Base-by-base conservation (phyloP, 2,888 invertebrate species). In the Capitulum mitella region DNA sequence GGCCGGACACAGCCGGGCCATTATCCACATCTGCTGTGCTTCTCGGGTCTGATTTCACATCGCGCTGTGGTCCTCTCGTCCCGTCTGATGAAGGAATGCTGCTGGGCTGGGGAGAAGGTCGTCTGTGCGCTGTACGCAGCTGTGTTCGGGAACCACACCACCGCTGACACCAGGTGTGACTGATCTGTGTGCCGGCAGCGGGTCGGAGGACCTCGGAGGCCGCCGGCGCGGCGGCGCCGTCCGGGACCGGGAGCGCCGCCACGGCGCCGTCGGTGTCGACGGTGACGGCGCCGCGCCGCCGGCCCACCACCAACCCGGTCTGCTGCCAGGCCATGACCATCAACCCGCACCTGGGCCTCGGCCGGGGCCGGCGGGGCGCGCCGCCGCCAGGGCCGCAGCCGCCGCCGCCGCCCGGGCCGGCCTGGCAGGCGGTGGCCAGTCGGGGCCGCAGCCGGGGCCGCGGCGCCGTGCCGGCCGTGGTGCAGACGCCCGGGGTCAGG, bases 301-400 rank as follows among this genome's bases (percentile, higher is more conserved):
- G 70, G 37, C 70, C 70, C 26, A 40, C 26, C 40, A 70, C 37
- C 40, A 70, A 70, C 40, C 70, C 70, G 8, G 0, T 70, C 70
- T 70, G 70, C 70, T 70, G 70, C 70, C 19, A 37, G 37, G 26
- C 19, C 37, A 70, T 40, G 70, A 26, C 16, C 70, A 70, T 70
- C 70, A 70, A 70, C 70, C 70, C 70, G 16, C 37, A 40, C 70
- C 37, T 70, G 70, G 70, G 70, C 37, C 22, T 70, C n/a, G n/a
- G n/a, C n/a, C n/a, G 40, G 70, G 70, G 6, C 70, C 40, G 10
- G 37, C 70, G 37, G 37, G 70, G 22, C 37, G 70, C 6, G 1
- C 70, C 26, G 37, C 70, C 16, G 37, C 40, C 8, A 26, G n/a
- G n/a, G n/a, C n/a, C n/a, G n/a, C n/a, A n/a, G n/a, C n/a, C n/a